A percentile compares a stretch with the other conserved stretches of the same genome.
phyloP scores from a whole-genome alignment of 2,113 vertebrate genomes.

The Halcyon senegalensis region DNA sequence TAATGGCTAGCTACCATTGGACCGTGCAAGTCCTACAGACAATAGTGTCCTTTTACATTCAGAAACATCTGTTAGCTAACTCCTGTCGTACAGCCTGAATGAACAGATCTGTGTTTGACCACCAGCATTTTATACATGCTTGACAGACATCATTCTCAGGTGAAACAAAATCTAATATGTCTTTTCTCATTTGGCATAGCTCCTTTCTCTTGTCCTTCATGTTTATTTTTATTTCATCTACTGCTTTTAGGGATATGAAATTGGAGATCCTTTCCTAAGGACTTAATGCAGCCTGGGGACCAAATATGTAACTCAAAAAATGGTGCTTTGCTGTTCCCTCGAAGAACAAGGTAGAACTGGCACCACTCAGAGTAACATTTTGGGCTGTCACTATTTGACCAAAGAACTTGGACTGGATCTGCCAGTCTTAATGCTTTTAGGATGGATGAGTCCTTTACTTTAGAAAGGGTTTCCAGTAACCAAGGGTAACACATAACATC shows the following conservation, averaged over 20 bases:
- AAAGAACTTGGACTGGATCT: background rate
- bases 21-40: background rate
- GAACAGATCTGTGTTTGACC: background rate
- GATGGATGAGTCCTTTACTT: background rate
- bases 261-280: background rate
- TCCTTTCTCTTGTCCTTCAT: background rate
- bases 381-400: background rate
- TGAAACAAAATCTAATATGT: background rate
- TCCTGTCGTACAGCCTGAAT: background rate
- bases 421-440: background rate
- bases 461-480: slow-evolving; percentile 17
- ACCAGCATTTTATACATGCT: background rate
- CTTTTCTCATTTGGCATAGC: background rate
- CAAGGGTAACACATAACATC: background rate
- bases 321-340: background rate
- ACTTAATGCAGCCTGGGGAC: background rate
- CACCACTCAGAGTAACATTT: background rate
- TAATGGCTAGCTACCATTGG: slow-evolving; percentile 39
- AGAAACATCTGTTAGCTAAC: slow-evolving; percentile 32
- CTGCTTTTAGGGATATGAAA: background rate
- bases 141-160: background rate
- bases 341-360: background rate
- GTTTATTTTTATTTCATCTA: background rate
- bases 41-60: slow-evolving; percentile 23
- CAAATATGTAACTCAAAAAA: background rate